Base-by-base conservation (phyloP, 2,888 invertebrate species). In the Synanthedon vespiformis region DNA sequence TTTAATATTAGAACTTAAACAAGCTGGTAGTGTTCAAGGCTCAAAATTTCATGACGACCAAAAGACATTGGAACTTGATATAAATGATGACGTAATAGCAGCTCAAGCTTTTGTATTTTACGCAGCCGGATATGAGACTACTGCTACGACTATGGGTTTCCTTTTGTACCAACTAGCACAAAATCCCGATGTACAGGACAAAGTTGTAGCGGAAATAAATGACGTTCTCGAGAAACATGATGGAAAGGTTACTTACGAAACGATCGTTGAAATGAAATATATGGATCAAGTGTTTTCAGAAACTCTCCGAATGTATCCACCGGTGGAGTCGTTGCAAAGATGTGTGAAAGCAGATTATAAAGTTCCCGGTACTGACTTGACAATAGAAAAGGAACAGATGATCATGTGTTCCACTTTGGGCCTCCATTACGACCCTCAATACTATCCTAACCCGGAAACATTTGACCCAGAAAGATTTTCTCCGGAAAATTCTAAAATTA, bases 401-500 rank as follows among this genome's bases (percentile, higher is more conserved):
- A 47, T 58, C n/a, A 0, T 59, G 4, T 12, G 56, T 2, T 53
- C 60, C 10, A 49, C 8, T n/a, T 22, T 48, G 6, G 60, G 55
- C 8, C 53, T 60, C 6, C 63, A 63, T 41, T 48, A 51, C n/a
- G 63, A 63, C 49, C 52, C 52, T 49, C 53, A 58, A 49, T 53
- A 60, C 52, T 63, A 54, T 22, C 57, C 59, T 0, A 51, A 63
- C 2, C 62, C 63, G 1, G 41, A 56, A 3, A 58, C 55, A 50
- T 63, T 62, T 50, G 59, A 63, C 49, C 63, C 63, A 4, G 61
- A 63, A 1, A 55, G 59, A n/a, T 63, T 62, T 40, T 47, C 55
- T 2, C 55, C 58, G n/a, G 62, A 61, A 40, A 58, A 58, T 11
- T 51, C 49, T 34, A 56, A 54, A 16, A 22, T n/a, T 6, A 54